phyloP scores from a whole-genome alignment of 2,888 invertebrate genomes.

The Ophion costatus region DNA sequence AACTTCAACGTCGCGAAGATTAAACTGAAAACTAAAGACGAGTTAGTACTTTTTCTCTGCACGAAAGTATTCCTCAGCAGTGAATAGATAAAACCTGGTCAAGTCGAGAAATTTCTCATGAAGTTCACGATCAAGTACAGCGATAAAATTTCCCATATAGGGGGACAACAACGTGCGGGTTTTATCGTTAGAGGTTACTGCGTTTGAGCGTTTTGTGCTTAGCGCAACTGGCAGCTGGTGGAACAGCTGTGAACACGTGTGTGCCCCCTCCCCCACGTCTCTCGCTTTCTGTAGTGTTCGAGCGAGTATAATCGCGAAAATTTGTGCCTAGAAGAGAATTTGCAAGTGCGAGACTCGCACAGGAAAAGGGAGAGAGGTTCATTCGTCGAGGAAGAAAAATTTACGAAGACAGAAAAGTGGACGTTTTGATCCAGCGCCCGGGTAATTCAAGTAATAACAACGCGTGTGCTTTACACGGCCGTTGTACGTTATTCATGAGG shows the following conservation, averaged over 20 bases:
- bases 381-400: slow-evolving; percentile 14
- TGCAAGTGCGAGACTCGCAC: slow-evolving; percentile 6
- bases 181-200: slow-evolving; percentile 48
- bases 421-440: slow-evolving; percentile 46
- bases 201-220: slow-evolving; percentile 48
- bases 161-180: not conserved
- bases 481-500: slow-evolving; percentile 36
- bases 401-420: slow-evolving; percentile 43
- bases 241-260: slow-evolving; percentile 61
- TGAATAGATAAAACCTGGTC: not conserved
- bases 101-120: slow-evolving; percentile 52
- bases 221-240: slow-evolving; percentile 57
- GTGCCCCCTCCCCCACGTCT: not conserved
- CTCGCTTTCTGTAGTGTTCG: slow-evolving; percentile 16
- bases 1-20: no score
- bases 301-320: slow-evolving; percentile 51
- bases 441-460: slow-evolving; percentile 61
- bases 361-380: slow-evolving; percentile 3
- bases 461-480: slow-evolving; percentile 27
- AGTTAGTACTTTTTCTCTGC: no score
- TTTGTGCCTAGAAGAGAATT: slow-evolving; percentile 42
- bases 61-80: not conserved
- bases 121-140: slow-evolving; percentile 50
- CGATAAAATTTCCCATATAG: slow-evolving; percentile 54
- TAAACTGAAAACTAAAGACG: no score